Conservation (phyloP, 2,888 invertebrate genomes). For the Zeuzera pyrina region DNA sequence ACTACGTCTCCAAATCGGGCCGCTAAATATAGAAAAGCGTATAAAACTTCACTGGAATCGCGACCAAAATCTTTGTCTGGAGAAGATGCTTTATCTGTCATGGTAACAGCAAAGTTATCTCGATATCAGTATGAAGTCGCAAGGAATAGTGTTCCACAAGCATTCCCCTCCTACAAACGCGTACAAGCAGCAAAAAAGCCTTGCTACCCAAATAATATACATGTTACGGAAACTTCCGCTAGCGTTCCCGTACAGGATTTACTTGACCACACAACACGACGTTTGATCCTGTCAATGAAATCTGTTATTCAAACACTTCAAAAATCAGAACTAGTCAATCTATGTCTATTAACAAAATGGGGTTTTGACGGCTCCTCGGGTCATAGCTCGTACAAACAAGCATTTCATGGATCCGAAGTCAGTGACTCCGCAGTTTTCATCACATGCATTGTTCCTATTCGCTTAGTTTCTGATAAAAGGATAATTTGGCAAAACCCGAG, state of each 20-base stretch:
- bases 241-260: neutral
- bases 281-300: neutral
- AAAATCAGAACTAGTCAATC: neutral
- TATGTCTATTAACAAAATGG: neutral
- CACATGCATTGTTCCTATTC: neutral
- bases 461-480: neutral
- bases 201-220: neutral
- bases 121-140: neutral
- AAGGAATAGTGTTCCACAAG: neutral
- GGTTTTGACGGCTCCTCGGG: neutral
- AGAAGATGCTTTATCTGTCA: neutral
- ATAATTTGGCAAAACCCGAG: neutral
- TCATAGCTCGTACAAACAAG: neutral
- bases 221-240: neutral
- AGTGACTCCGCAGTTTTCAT: neutral
- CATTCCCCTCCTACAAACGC: neutral
- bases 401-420: neutral
- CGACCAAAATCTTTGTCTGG: neutral
- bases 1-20: too few species aligned
- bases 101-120: neutral
- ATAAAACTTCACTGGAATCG: neutral
- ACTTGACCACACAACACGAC: neutral
- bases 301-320: neutral
- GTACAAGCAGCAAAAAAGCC: neutral
- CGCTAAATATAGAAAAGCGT: neutral